Evolutionary conservation across 2,113 vertebrate species (phyloP).

Genomic region (Sander vitreus): DNA sequence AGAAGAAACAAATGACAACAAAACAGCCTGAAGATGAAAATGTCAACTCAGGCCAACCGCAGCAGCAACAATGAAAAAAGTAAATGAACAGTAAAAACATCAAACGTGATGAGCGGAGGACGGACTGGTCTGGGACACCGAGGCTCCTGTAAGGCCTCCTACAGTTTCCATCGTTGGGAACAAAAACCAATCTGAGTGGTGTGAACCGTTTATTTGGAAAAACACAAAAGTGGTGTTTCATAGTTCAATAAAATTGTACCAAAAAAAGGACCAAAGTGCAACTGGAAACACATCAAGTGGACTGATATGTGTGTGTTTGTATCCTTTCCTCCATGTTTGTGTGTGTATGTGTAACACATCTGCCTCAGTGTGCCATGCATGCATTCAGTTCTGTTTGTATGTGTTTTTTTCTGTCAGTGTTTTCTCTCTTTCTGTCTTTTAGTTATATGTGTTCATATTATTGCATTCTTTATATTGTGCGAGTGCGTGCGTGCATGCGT

Average conservation of each 20-base stretch:
- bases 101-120: slow-evolving; percentile 38
- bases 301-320: slow-evolving; percentile 19
- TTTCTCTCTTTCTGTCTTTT: background rate
- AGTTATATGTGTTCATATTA: background rate
- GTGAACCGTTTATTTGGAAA: slow-evolving; percentile 57
- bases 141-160: slow-evolving; percentile 19
- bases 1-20: background rate
- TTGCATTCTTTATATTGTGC: background rate
- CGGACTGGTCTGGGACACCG: slow-evolving; percentile 16
- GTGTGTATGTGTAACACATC: background rate
- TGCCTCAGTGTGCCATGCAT: background rate
- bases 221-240: slow-evolving; percentile 34
- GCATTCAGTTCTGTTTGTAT: background rate
- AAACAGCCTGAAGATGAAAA: slow-evolving; percentile 5
- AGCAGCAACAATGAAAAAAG: background rate
- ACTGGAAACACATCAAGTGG: slow-evolving; percentile 15
- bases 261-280: slow-evolving; percentile 13
- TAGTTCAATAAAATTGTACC: slow-evolving; percentile 46
- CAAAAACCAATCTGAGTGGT: slow-evolving; percentile 42
- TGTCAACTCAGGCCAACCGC: slow-evolving; percentile 2
- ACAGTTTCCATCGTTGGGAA: slow-evolving; percentile 46
- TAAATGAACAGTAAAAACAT: slow-evolving; percentile 39
- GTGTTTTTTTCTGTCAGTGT: background rate
- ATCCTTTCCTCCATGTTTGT: background rate
- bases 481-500: background rate